Percentiles rank a stretch among this genome's conserved stretches.
Evolutionary conservation across 2,797 vertebrate species (phyloP).

Genomic region (Sebastes itinus): DNA sequence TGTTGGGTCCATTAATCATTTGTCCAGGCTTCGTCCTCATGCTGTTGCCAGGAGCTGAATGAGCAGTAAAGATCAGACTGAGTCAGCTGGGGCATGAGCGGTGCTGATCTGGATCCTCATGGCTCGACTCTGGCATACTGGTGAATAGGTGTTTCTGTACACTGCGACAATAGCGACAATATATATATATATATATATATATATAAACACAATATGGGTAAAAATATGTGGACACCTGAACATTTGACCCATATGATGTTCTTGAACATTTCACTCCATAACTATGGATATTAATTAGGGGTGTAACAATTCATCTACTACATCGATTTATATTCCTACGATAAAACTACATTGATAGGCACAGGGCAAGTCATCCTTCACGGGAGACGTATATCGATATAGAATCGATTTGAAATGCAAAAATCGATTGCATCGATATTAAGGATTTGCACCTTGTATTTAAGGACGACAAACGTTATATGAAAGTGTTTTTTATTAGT

Average conservation of each 20-base stretch:
- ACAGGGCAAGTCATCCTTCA: too few species aligned
- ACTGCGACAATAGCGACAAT: background rate
- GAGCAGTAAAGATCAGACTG: constrained; percentile 22
- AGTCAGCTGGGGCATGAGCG: constrained; percentile 10
- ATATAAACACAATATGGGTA: background rate
- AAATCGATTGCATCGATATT: too few species aligned
- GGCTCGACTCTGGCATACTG: background rate
- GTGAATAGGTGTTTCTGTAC: background rate
- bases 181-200: background rate
- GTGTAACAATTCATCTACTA: too few species aligned
- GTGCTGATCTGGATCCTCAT: constrained; percentile 22
- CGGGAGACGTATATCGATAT: too few species aligned
- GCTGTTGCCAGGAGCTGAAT: constrained; percentile 33
- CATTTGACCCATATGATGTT: background rate
- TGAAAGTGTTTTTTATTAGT: too few species aligned
- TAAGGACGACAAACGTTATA: too few species aligned
- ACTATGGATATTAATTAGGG: background rate
- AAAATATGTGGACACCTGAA: background rate
- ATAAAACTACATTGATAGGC: too few species aligned
- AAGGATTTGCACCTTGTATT: too few species aligned
- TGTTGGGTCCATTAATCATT: constrained; percentile 32
- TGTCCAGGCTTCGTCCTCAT: constrained; percentile 5
- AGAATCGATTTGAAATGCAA: too few species aligned
- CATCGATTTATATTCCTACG: too few species aligned
- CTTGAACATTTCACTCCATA: background rate